Base-by-base conservation (phyloP, 2,113 vertebrate genomes). In the Gallinago media region DNA sequence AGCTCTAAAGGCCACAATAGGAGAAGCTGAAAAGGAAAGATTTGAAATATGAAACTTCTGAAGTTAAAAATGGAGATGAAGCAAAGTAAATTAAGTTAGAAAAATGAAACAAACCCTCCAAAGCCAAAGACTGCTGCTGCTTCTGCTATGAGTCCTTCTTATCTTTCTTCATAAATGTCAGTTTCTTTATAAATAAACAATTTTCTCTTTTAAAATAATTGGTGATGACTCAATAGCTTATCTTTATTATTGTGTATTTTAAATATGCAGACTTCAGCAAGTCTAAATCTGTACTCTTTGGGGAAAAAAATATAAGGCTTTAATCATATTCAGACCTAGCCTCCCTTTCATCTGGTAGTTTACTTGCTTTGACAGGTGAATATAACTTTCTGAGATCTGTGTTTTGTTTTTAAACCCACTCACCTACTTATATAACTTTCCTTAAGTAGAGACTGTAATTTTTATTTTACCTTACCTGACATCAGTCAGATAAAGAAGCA, bases 291-390 rank as follows among this genome's bases (percentile, higher is more conserved):
- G 27, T 77, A 56, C 31, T 78, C 62, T 94, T 89, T 44, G 44
- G 66, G 44, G 32, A 12, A 52, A 52, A 52, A 52, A 81, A 91
- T 61, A 65, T 25, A 78, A 49, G 18, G 7, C 72, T 92, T 86
- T 86, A 86, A 61, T 92, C 81, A 66, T 74, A 82, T 55, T 81
- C 85, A 89, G n/a, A 72, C 38, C 15, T 70, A 21, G 32, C 21
- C 18, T 92, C 15, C 49, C 75, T 68, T 94, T 92, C 34, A 55
- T 94, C 55, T 77, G 66, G 13, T 59, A 73, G 26, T 72, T 85
- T 85, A 68, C 59, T 81, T 82, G 59, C 71, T 91, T 89, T 95
- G 85, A 85, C 80, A 74, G 65, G 59, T 68, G 31, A 77, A 54
- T 72, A 10, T 72, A 68, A 47, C 58, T 81, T 81, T 44, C 58